Evolutionary conservation across 2,888 invertebrate species (phyloP).

Genomic region (Pterobdella sp.): DNA sequence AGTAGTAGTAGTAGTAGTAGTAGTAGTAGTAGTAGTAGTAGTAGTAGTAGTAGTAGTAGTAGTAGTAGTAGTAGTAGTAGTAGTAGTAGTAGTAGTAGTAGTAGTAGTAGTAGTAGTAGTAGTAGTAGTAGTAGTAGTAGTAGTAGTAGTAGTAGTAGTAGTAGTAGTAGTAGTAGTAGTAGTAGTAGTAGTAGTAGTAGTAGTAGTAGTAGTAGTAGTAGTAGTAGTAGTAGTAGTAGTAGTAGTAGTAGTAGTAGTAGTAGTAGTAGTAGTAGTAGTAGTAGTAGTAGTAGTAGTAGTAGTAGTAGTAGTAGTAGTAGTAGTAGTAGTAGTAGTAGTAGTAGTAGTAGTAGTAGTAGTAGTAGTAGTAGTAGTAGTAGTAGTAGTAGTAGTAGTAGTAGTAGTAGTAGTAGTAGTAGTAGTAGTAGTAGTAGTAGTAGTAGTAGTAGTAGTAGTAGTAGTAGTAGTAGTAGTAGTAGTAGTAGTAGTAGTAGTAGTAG

Average conservation of each 20-base stretch:
- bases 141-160: slow-evolving; percentile 14
- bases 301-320: not conserved
- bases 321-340: not conserved
- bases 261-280: slow-evolving; percentile 14
- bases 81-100: slow-evolving; percentile 12
- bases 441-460: not conserved
- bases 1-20: slow-evolving; percentile 8
- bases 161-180: slow-evolving; percentile 12
- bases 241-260: slow-evolving; percentile 14
- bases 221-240: slow-evolving; percentile 16
- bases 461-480: not conserved
- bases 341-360: slow-evolving; percentile 1
- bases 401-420: slow-evolving; percentile 1
- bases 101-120: slow-evolving; percentile 16
- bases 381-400: not conserved
- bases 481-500: not conserved
- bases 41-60: slow-evolving; percentile 14
- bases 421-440: not conserved
- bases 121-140: slow-evolving; percentile 15
- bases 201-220: slow-evolving; percentile 5
- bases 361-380: slow-evolving; percentile 1
- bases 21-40: slow-evolving; percentile 14
- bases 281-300: slow-evolving; percentile 12
- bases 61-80: slow-evolving; percentile 6
- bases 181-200: slow-evolving; percentile 10